phyloP scores from a whole-genome alignment of 2,113 vertebrate species.

The Bagarius yarrelli region DNA sequence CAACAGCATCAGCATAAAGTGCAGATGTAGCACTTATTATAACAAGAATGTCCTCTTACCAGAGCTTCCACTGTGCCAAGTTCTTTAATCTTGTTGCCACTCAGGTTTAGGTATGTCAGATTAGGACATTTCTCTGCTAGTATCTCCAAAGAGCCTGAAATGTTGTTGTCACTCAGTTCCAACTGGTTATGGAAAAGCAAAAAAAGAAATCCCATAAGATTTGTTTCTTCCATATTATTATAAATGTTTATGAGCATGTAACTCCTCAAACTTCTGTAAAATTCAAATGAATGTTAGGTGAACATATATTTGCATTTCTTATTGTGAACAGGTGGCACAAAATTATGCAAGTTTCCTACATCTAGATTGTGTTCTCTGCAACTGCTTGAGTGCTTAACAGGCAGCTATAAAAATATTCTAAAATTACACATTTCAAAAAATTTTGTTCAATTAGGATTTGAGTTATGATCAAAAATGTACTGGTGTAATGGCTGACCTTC shows the following conservation, averaged over 20 bases:
- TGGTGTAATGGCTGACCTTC: conserved; percentile 75
- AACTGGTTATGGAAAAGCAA: conserved; percentile 63
- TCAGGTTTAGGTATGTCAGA: conserved; percentile 81
- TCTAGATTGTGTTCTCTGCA: not conserved
- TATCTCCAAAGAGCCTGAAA: conserved; percentile 75
- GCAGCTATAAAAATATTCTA: not conserved
- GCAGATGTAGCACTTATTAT: not conserved
- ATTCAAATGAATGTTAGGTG: not conserved
- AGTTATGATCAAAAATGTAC: not conserved
- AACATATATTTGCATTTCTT: not conserved
- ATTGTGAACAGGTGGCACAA: not conserved
- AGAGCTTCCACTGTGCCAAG: conserved; percentile 76
- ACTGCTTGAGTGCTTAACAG: not conserved
- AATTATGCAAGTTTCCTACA: not conserved
- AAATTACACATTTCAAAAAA: not conserved
- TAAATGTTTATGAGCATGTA: not conserved
- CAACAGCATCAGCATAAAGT: not conserved
- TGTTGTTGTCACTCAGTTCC: conserved; percentile 80
- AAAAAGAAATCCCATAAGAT: not conserved
- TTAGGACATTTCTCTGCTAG: conserved; percentile 78
- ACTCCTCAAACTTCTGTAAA: not conserved
- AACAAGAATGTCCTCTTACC: conserved; percentile 64
- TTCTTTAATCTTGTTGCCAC: conserved; percentile 83
- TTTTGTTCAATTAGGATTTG: no score
- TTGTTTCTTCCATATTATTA: not conserved